These are phyloP conservation scores for Climacteris rufus DNA, from an alignment of 2,113 vertebrate genomes.

Conservation along the genomic window DNA sequence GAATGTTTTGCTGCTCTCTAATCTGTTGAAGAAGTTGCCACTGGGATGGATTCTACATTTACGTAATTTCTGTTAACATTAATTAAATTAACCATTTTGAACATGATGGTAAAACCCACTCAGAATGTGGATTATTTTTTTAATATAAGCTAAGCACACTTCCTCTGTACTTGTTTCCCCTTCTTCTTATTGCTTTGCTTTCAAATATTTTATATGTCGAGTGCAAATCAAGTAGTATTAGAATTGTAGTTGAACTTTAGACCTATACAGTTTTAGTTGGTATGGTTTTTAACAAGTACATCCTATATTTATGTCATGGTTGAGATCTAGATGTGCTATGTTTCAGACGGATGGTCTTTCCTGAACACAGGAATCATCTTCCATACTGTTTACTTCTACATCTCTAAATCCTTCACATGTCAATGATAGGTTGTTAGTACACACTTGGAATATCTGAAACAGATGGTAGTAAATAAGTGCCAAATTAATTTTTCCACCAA, in stretches of 20 bases:
- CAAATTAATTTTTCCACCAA: constrained; percentile 34
- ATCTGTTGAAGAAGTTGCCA: neutral
- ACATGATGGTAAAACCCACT: neutral
- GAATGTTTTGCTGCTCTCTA: neutral
- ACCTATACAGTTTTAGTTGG: neutral
- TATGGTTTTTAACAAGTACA: neutral
- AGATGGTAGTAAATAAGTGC: neutral
- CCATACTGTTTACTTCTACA: neutral
- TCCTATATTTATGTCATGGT: neutral
- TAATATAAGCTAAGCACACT: neutral
- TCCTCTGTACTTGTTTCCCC: neutral
- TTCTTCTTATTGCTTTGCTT: neutral
- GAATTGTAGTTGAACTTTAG: neutral
- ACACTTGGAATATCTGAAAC: neutral
- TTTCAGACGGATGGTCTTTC: neutral
- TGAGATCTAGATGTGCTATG: neutral
- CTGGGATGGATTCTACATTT: neutral
- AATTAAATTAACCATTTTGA: neutral
- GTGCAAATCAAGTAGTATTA: neutral
- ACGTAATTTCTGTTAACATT: neutral
- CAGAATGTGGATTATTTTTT: neutral
- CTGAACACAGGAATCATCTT: neutral
- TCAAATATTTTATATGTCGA: neutral
- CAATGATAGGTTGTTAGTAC: neutral
- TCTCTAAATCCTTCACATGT: neutral